phyloP scores from a whole-genome alignment of 2,113 vertebrate genomes.

The Seriola quinqueradiata region DNA sequence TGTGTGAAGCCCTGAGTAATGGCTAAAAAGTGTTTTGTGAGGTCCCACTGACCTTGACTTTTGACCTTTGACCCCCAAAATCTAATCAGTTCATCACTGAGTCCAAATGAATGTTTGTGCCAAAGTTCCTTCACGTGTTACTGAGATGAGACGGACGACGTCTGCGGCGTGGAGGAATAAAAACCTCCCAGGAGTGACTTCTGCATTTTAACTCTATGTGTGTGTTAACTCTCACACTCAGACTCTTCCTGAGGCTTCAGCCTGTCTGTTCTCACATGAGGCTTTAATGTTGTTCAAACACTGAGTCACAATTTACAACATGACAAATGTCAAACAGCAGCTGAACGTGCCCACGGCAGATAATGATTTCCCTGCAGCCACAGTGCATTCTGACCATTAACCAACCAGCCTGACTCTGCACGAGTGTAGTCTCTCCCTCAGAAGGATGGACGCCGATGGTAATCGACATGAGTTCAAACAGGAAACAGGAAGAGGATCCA shows the following conservation, averaged over 20 bases:
- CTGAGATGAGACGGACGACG: no score
- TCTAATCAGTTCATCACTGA: no score
- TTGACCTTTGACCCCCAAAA: no score
- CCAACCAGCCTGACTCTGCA: not conserved
- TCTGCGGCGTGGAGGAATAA: no score
- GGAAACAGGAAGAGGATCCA: slow-evolving; percentile 32
- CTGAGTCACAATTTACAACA: not conserved
- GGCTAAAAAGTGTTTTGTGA: no score
- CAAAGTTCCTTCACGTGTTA: no score
- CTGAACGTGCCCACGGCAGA: not conserved
- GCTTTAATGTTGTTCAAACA: not conserved
- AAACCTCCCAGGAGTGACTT: not conserved
- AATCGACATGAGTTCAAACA: not conserved
- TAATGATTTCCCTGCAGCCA: slow-evolving; percentile 10
- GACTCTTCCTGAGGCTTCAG: not conserved
- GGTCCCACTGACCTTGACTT: no score
- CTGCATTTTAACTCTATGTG: slow-evolving; percentile 20
- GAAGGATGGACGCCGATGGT: not conserved
- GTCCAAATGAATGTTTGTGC: no score
- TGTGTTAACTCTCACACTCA: slow-evolving; percentile 22
- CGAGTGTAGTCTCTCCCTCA: not conserved
- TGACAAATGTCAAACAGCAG: not conserved
- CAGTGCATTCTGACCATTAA: not conserved
- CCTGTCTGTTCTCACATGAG: not conserved
- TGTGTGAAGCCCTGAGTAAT: no score